Percentiles rank a stretch among this genome's conserved stretches.
Conservation (phyloP, 2,113 vertebrate genomes). For the Cyanoderma ruficeps region DNA sequence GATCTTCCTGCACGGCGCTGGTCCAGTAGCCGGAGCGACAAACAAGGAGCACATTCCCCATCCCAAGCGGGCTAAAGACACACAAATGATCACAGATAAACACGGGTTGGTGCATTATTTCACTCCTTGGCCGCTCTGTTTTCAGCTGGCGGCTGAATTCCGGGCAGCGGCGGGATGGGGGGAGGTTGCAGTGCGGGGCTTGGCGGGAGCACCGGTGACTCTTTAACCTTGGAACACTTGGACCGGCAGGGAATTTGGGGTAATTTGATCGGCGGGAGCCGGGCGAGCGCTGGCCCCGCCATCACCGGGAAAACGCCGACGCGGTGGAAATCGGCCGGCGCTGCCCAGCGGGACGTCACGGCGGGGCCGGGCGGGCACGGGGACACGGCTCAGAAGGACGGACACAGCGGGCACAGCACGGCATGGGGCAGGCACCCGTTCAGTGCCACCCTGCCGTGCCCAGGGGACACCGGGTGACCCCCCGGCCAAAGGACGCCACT, state of each 20-base stretch:
- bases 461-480: background rate
- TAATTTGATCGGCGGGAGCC: slow-evolving; percentile 6
- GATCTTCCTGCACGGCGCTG: fast-evolving
- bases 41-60: background rate
- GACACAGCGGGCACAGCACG: background rate
- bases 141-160: fast-evolving
- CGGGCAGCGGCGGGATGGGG: fast-evolving
- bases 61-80: fast-evolving
- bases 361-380: background rate
- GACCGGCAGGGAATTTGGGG: background rate
- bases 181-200: background rate
- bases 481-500: background rate
- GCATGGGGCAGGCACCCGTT: fast-evolving
- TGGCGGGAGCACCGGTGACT: background rate
- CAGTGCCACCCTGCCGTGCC: fast-evolving
- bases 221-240: background rate
- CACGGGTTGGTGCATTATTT: fast-evolving
- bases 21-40: background rate
- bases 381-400: background rate
- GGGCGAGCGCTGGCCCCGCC: background rate
- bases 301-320: background rate
- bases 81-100: fast-evolving
- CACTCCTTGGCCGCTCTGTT: fast-evolving
- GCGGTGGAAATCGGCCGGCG: background rate
- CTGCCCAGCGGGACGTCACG: background rate